Conservation (phyloP, 2,888 invertebrate species). For the Drosophila anomalata region DNA sequence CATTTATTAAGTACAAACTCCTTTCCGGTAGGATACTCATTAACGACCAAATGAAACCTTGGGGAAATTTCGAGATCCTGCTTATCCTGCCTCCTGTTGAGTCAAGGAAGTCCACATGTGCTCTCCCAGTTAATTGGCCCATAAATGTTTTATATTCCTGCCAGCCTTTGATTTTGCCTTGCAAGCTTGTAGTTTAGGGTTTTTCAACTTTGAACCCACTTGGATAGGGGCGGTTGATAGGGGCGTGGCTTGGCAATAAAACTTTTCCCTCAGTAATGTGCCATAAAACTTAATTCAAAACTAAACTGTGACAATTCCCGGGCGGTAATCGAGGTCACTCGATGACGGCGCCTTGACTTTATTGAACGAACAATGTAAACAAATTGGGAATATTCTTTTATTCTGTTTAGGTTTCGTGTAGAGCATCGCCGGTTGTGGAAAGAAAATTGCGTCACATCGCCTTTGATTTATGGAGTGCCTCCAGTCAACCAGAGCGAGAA, state of each 20-base stretch:
- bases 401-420: constrained; percentile 28
- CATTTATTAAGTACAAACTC: constrained; percentile 7
- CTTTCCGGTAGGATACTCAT: constrained; percentile 17
- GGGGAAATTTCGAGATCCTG: constrained; percentile 50
- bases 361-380: constrained; percentile 48
- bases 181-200: constrained; percentile 24
- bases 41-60: constrained; percentile 36
- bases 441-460: constrained; percentile 56
- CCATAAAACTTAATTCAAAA: constrained; percentile 36
- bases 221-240: not conserved
- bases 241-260: constrained; percentile 23
- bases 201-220: constrained; percentile 46
- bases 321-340: constrained; percentile 47
- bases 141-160: constrained; percentile 56
- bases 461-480: constrained; percentile 63
- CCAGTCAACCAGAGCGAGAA: constrained; percentile 42
- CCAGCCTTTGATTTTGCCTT: constrained; percentile 40
- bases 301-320: constrained; percentile 43
- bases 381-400: constrained; percentile 30
- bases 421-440: constrained; percentile 35
- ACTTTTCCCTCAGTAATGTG: constrained; percentile 9
- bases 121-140: constrained; percentile 48
- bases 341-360: constrained; percentile 56
- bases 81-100: constrained; percentile 9
- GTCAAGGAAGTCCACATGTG: constrained; percentile 7